These are phyloP conservation scores for Corydoras maculifer DNA, from an alignment of 2,113 vertebrate species.

Conservation along the genomic window DNA sequence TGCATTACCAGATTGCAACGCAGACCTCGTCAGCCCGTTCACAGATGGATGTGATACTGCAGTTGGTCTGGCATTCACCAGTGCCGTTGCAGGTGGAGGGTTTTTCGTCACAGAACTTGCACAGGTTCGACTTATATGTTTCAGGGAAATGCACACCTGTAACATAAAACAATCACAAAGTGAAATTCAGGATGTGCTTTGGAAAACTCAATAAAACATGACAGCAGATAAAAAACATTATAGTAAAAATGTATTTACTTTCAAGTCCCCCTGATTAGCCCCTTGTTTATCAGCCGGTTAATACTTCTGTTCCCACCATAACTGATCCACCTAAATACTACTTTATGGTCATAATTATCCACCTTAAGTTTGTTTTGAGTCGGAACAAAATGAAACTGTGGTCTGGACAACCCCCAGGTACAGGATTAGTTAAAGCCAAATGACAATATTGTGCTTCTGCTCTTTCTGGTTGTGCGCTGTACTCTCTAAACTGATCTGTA, in stretches of 20 bases:
- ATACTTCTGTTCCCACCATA: constrained; percentile 7
- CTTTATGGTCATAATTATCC: constrained; percentile 8
- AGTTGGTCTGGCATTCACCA: constrained; percentile 72
- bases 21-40: constrained; percentile 68
- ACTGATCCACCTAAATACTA: not conserved
- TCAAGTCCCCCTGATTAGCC: too few relatives aligned
- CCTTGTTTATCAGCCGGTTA: constrained; percentile 1
- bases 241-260: too few relatives aligned
- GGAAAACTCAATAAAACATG: not conserved
- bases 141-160: constrained; percentile 32
- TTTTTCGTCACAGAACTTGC: constrained; percentile 81
- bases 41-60: constrained; percentile 76
- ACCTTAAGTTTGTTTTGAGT: constrained; percentile 10
- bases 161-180: constrained; percentile 32
- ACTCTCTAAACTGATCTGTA: constrained; percentile 34
- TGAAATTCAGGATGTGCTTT: not conserved
- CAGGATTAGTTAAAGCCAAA: constrained; percentile 8
- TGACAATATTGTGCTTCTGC: not conserved
- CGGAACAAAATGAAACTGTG: constrained; percentile 19
- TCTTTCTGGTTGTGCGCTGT: not conserved
- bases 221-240: too few relatives aligned
- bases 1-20: constrained; percentile 80
- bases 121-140: constrained; percentile 46
- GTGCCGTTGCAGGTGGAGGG: constrained; percentile 70
- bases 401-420: constrained; percentile 6